Evolutionary conservation across 35 echinoderm and acorn worm species (phyloP).

Genomic region (Ptychodera flava): DNA sequence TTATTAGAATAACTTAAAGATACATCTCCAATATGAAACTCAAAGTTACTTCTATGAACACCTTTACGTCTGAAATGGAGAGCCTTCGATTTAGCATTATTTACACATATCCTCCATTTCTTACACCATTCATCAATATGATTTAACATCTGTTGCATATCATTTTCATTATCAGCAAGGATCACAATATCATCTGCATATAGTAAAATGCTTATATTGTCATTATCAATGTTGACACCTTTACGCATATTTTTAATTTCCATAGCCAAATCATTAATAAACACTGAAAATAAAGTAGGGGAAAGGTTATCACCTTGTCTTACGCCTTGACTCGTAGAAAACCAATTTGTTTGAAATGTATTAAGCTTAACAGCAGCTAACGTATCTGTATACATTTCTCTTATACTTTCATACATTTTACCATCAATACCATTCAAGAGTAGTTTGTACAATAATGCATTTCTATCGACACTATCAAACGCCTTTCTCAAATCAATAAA

Average conservation of each 20-base stretch:
- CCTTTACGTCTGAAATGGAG: not conserved
- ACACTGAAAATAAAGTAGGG: not conserved
- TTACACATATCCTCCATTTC: not conserved
- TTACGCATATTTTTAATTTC: not conserved
- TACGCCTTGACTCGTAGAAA: not conserved
- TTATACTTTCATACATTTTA: not conserved
- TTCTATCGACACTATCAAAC: constrained; percentile 1
- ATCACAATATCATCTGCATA: not conserved
- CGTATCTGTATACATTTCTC: not conserved
- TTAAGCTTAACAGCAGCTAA: not conserved
- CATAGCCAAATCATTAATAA: not conserved
- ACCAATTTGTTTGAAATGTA: not conserved
- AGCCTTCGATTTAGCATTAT: not conserved
- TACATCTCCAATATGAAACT: not conserved
- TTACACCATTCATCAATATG: not conserved
- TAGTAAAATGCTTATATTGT: not conserved
- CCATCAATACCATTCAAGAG: not conserved
- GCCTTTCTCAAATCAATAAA: too few species aligned
- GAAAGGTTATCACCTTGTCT: not conserved
- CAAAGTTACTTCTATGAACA: not conserved
- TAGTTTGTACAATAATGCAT: not conserved
- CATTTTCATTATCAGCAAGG: not conserved
- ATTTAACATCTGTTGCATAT: not conserved
- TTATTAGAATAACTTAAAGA: not conserved
- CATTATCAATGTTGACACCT: not conserved